A percentile compares a stretch with the other conserved stretches of the same genome.
These are phyloP conservation scores for Macrotis lagotis DNA, from an alignment of 2,113 vertebrate genomes.

Conservation along the genomic window DNA sequence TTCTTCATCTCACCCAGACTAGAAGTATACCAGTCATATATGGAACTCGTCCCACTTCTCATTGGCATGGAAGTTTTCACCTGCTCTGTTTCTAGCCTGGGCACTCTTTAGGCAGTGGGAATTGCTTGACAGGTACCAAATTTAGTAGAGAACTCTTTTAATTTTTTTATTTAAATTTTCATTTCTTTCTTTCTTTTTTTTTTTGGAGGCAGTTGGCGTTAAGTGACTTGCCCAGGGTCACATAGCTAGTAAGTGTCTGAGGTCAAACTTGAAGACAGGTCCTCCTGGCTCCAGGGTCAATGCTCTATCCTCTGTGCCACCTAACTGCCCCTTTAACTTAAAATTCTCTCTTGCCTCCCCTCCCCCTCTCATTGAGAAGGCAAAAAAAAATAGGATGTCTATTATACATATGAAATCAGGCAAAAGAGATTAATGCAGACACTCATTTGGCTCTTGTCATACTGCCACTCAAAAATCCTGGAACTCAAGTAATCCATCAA, in stretches of 20 bases:
- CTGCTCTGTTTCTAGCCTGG: background rate
- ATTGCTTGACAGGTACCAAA: background rate
- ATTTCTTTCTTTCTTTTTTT: background rate
- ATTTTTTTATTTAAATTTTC: background rate
- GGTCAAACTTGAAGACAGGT: background rate
- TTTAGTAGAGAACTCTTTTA: background rate
- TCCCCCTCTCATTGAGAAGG: background rate
- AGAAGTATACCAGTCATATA: background rate
- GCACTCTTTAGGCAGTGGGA: background rate
- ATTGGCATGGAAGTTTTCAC: background rate
- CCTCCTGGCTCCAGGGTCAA: background rate
- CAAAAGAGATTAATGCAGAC: background rate
- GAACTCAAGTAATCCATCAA: background rate
- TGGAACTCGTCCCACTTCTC: background rate
- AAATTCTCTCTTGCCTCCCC: background rate
- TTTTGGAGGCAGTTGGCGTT: background rate
- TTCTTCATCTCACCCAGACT: background rate
- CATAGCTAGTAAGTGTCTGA: too few relatives aligned
- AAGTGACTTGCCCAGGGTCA: background rate
- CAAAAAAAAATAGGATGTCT: background rate
- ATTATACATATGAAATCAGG: background rate
- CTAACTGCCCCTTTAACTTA: background rate
- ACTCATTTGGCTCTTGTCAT: background rate
- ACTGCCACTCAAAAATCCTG: background rate
- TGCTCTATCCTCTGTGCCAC: background rate